These are phyloP conservation scores for Oxyura jamaicensis DNA, from an alignment of 2,113 vertebrate genomes.

Conservation along the genomic window DNA sequence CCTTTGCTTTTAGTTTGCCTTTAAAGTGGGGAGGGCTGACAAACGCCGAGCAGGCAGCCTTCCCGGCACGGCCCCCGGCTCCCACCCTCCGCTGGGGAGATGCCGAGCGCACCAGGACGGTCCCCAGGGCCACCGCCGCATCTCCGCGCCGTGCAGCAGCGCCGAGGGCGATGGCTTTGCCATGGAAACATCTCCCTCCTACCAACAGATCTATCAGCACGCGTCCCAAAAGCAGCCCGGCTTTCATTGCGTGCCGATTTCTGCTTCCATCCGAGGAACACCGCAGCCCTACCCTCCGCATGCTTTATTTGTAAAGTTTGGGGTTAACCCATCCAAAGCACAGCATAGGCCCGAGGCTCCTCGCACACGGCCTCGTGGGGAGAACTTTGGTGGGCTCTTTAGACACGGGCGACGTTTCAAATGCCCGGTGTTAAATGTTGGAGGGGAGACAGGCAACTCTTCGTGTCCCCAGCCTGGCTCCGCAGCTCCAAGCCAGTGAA, in stretches of 20 bases:
- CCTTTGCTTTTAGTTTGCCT: constrained; percentile 22
- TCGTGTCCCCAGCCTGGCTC: background rate
- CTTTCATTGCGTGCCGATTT: background rate
- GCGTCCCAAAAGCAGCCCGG: background rate
- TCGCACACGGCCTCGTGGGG: rapidly evolving
- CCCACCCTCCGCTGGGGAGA: background rate
- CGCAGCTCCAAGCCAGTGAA: background rate
- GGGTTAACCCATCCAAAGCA: background rate
- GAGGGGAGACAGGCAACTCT: background rate
- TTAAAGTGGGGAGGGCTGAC: background rate
- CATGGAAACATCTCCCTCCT: constrained; percentile 50
- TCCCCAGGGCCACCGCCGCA: background rate
- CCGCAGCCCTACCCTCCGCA: background rate
- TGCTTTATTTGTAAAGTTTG: background rate
- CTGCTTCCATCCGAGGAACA: background rate
- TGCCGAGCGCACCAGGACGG: background rate
- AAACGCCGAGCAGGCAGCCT: background rate
- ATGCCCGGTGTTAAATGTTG: background rate
- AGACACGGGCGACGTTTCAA: background rate
- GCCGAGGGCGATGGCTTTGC: constrained; percentile 26
- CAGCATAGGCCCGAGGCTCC: background rate
- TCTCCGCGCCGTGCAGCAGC: background rate
- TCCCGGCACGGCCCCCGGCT: background rate
- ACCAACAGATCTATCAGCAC: constrained; percentile 10
- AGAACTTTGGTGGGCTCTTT: background rate